Evolutionary conservation across 2,797 vertebrate genomes (phyloP).

Genomic region (Sphenopsis melanotis): DNA sequence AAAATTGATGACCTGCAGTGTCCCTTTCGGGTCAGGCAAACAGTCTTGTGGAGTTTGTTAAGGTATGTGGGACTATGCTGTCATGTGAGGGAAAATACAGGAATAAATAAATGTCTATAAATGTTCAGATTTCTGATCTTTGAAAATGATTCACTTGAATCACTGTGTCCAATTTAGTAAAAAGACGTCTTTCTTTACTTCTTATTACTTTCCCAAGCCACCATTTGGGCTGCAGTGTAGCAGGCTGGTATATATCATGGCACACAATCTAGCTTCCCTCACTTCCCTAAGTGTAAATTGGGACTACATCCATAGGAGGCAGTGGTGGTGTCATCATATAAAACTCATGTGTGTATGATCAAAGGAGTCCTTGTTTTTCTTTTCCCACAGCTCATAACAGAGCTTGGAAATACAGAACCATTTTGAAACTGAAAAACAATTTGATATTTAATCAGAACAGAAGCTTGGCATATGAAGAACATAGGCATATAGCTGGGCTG

Average conservation of each 20-base stretch:
- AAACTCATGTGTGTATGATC: not conserved
- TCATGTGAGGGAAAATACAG: not conserved
- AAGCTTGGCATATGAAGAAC: constrained; percentile 2
- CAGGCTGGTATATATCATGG: not conserved
- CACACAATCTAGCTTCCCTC: not conserved
- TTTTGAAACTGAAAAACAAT: constrained; percentile 10
- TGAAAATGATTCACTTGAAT: not conserved
- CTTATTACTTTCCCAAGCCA: not conserved
- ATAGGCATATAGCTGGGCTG: not conserved
- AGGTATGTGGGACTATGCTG: not conserved
- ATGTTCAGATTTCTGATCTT: not conserved
- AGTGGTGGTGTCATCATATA: not conserved
- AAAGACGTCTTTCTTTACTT: not conserved
- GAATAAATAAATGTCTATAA: not conserved
- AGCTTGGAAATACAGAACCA: not conserved
- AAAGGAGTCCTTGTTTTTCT: not conserved
- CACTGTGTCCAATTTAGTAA: not conserved
- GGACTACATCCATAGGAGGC: not conserved
- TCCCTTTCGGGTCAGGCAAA: not conserved
- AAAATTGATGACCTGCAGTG: not conserved
- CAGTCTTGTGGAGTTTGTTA: not conserved
- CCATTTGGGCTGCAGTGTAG: not conserved
- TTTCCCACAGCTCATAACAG: not conserved
- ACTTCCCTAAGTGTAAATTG: not conserved
- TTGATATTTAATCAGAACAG: constrained; percentile 41